Evolutionary conservation across 2,113 vertebrate species (phyloP), one percentile per base, ranked within the genome.

Genomic region (Nothocercus julius): DNA sequence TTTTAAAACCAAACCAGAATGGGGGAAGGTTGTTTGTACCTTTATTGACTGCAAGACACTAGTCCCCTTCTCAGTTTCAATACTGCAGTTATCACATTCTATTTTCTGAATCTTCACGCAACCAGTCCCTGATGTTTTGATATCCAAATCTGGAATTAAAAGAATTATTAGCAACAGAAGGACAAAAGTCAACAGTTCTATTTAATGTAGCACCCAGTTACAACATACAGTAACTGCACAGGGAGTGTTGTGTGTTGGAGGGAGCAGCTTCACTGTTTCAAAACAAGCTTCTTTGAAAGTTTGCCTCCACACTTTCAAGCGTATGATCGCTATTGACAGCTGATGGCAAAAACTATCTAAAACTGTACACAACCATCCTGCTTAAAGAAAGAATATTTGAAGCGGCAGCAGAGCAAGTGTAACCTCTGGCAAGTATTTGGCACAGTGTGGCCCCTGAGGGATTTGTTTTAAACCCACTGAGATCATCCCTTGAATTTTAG

Each of bases 41-140:
- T 99, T 99, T 81, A 99, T 85, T 88, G 99, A 98, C 75, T 99
- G 98, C 85, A 99, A 94, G 63, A 98, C 77, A 94, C 99, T 99
- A 82, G 97, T 95, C 30, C 99, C 99, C 87, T 95, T 96, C 84
- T 99, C 99, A 11, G 98, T 99, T 96, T 98, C 97, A 95, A 99
- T 98, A 91, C 92, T 97, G 96, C 99, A 99, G 96, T 97, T 93
- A 93, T 99, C 98, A 97, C 99, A 98, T 85, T 99, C 98, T 98
- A 99, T 98, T 75, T 99, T 98, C 96, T 98, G 97, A 82, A 99
- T 97, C 80, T 98, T 98, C 89, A 99, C 98, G 3, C 96, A 98
- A 64, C 98, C 99, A 83, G 96, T 92, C 40, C 98, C 98, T 70
- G 92, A 97, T 18, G 98, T 97, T 80, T 98, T 98, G 91, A 99